Base-by-base conservation (phyloP, 2,888 invertebrate species). In the Steromphala cineraria region DNA sequence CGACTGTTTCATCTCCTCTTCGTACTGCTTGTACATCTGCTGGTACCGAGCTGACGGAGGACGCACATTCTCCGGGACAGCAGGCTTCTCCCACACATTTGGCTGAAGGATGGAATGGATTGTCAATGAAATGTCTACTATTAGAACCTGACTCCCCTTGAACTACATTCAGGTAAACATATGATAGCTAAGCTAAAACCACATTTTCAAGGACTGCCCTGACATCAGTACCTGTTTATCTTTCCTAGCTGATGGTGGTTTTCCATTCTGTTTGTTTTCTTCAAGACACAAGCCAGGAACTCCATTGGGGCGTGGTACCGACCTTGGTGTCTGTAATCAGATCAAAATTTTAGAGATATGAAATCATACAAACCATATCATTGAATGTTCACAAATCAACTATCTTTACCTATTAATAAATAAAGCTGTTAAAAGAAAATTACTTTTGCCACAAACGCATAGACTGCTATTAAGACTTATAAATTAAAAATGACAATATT, bases 11-110 rank as follows among this genome's bases (percentile, higher is more conserved):
- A 90, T 89, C 13, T 91, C 92, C 13, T 90, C 86, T 52, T 88
- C 79, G 81, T 91, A 91, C 62, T 92, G 87, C 67, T 88, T 82
- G 77, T 91, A 92, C 87, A 91, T 84, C 78, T 90, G 83, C 67
- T 88, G 85, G 74, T 92, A 87, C 78, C 86, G 81, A 1, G 85
- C 82, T 15, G 91, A 90, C 0, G 92, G 92, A 4, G 86, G 86
- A 8, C 89, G 87, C 15, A 88, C 78, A 53, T 87, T 84, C 21
- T 89, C 88, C 17, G 90, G 88, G 17, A 91, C 87, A 24, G 90
- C 87, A 0, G 84, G 86, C 24, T 81, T 85, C 78, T 91, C 91
- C 91, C 91, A 91, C 0, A 88, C 90, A 78, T 85, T 85, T 0
- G 86, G 87, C 90, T 90, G 81, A 3, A 75, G 19, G 40, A 8